A percentile compares a stretch with the other conserved stretches of the same genome.
These are phyloP conservation scores for Syngnathus typhle DNA, from an alignment of 2,113 vertebrate species.

Conservation along the genomic window DNA sequence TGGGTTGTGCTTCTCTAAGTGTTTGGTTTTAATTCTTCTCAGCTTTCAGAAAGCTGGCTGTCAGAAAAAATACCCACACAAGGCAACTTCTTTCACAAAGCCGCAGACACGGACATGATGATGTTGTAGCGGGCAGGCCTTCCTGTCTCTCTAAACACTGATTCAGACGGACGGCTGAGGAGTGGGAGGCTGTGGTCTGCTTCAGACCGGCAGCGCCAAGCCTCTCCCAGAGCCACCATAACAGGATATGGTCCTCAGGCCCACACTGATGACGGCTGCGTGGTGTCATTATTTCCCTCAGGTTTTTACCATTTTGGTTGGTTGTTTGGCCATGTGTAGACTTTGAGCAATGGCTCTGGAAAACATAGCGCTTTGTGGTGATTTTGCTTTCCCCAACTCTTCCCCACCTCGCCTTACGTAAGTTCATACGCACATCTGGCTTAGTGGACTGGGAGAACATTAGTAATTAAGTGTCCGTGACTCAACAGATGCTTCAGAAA, in stretches of 20 bases:
- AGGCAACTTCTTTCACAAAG: constrained; percentile 36
- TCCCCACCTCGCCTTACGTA: constrained; percentile 43
- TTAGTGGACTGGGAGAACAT: constrained; percentile 45
- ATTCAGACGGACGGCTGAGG: constrained; percentile 55
- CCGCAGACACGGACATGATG: constrained; percentile 59
- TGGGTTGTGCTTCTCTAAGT: constrained; percentile 40
- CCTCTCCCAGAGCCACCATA: constrained; percentile 59
- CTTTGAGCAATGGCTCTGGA: constrained; percentile 35
- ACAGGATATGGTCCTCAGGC: constrained; percentile 62
- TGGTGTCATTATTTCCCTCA: constrained; percentile 52
- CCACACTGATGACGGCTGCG: constrained; percentile 41
- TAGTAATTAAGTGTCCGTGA: constrained; percentile 52
- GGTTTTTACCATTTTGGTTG: constrained; percentile 35
- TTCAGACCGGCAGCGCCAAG: constrained; percentile 41
- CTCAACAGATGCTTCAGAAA: constrained; percentile 41
- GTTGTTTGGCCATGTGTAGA: constrained; percentile 28
- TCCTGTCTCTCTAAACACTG: constrained; percentile 70
- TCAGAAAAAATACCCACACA: constrained; percentile 45
- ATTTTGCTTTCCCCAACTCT: constrained; percentile 41
- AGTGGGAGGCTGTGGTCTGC: constrained; percentile 62
- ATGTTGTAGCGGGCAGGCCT: constrained; percentile 47
- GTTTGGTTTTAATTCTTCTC: constrained; percentile 53
- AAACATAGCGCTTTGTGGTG: constrained; percentile 51
- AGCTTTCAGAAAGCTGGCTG: constrained; percentile 65
- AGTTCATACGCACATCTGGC: constrained; percentile 39